phyloP scores from a whole-genome alignment of 2,888 invertebrate species.

The Leptothorax acervorum region DNA sequence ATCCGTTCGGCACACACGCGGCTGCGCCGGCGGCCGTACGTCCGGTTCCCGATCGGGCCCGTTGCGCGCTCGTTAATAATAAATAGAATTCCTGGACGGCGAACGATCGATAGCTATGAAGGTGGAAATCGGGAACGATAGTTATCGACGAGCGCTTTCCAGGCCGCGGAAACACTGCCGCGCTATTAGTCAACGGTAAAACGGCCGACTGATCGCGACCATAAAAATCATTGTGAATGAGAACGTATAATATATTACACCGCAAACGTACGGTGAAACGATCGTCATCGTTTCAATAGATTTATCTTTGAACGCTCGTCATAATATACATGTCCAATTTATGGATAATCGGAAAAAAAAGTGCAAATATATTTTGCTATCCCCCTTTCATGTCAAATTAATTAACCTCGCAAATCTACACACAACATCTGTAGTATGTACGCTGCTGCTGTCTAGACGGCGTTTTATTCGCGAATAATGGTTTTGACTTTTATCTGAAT shows the following conservation, averaged over 20 bases:
- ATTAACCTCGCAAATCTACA: not conserved
- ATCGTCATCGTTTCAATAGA: slow-evolving; percentile 6
- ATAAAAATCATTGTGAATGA: slow-evolving; percentile 35
- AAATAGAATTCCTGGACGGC: slow-evolving; percentile 46
- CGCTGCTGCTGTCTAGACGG: not conserved
- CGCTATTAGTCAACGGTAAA: slow-evolving; percentile 39
- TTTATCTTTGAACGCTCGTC: not conserved
- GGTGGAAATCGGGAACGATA: slow-evolving; percentile 37
- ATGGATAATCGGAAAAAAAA: not conserved
- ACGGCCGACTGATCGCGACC: slow-evolving; percentile 5
- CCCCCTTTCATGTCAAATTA: not conserved
- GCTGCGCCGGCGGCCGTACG: not conserved
- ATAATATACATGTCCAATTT: not conserved
- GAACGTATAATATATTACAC: slow-evolving; percentile 13
- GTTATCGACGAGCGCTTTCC: slow-evolving; percentile 25
- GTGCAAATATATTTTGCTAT: not conserved
- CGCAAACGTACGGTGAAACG: not conserved
- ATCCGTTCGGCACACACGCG: slow-evolving; percentile 1
- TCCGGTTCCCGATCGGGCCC: slow-evolving; percentile 15
- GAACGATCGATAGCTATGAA: slow-evolving; percentile 42
- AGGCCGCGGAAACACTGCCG: slow-evolving; percentile 32
- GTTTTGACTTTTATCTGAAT: not conserved
- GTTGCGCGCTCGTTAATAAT: slow-evolving; percentile 46
- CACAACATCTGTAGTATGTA: slow-evolving; percentile 7
- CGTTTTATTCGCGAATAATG: slow-evolving; percentile 8